These are phyloP conservation scores for Hyposoter dolosus DNA, from an alignment of 2,888 invertebrate species.

Conservation along the genomic window DNA sequence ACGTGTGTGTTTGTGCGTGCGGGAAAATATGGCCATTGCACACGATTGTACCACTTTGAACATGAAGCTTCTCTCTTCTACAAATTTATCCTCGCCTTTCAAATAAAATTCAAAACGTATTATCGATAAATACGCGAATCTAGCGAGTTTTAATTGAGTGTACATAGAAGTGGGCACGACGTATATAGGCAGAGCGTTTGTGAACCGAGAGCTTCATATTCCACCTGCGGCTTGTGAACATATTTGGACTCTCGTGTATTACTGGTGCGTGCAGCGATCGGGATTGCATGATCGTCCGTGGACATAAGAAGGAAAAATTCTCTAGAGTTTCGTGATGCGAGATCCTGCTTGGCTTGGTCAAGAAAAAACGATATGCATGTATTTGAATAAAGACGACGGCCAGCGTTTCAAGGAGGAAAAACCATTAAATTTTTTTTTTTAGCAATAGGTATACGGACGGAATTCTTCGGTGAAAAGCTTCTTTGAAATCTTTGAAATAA, in stretches of 20 bases:
- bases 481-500: not conserved
- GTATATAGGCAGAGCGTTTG: constrained; percentile 1
- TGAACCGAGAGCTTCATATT: constrained; percentile 14
- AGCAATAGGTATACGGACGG: not conserved
- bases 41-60: constrained; percentile 34
- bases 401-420: constrained; percentile 2
- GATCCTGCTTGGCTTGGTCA: not conserved
- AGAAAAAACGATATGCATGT: not conserved
- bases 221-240: constrained; percentile 12
- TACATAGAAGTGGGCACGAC: constrained; percentile 9
- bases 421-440: not conserved
- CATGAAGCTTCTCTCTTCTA: constrained; percentile 11
- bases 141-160: constrained; percentile 5
- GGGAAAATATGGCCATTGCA: constrained; percentile 36
- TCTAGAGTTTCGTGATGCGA: constrained; percentile 24
- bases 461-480: not conserved
- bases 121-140: constrained; percentile 49
- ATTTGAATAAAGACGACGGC: not conserved
- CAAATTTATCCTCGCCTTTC: constrained; percentile 21
- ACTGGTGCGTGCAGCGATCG: constrained; percentile 45
- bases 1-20: too few relatives aligned
- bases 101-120: constrained; percentile 48
- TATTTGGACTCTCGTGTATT: constrained; percentile 29
- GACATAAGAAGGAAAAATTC: constrained; percentile 27
- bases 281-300: constrained; percentile 26